A percentile compares a stretch with the other conserved stretches of the same genome.
Conservation (phyloP, 2,888 invertebrate genomes). For the Ryuthela nishihirai region DNA sequence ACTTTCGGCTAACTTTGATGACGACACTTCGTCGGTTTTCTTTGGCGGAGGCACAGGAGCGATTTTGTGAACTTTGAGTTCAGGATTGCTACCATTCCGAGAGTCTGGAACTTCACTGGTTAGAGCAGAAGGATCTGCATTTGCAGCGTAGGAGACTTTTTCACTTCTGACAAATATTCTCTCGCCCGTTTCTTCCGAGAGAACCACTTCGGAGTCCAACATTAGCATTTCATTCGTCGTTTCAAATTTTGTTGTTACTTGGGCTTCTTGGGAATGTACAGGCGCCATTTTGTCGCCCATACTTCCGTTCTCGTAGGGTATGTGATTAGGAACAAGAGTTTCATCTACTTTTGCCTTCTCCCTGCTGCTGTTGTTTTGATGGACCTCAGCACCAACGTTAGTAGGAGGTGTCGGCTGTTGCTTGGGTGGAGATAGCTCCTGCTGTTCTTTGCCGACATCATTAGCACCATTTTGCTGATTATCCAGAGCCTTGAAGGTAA, state of each 20-base stretch:
- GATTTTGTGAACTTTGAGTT: slow-evolving; percentile 12
- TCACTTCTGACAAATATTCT: slow-evolving; percentile 16
- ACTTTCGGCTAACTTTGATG: background rate
- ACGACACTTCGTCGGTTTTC: slow-evolving; percentile 10
- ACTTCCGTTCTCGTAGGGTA: too few species aligned
- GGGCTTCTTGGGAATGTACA: too few species aligned
- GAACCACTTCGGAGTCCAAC: slow-evolving; percentile 22
- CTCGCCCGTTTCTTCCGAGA: slow-evolving; percentile 31
- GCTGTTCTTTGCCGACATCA: background rate
- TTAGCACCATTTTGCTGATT: background rate
- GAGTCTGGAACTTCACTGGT: background rate
- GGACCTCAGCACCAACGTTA: too few species aligned
- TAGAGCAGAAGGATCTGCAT: background rate
- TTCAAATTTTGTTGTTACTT: too few species aligned
- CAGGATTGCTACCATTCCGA: background rate
- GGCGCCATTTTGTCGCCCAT: too few species aligned
- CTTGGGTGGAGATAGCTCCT: too few species aligned
- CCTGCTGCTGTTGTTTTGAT: too few species aligned
- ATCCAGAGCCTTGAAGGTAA: slow-evolving; percentile 27
- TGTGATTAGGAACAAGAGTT: too few species aligned
- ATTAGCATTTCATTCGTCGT: too few species aligned
- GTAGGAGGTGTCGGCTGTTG: too few species aligned
- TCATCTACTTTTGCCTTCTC: too few species aligned
- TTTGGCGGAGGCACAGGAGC: slow-evolving; percentile 27
- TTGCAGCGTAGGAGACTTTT: background rate